phyloP scores from a whole-genome alignment of 2,888 invertebrate species.

The Choristoneura rosaceana region DNA sequence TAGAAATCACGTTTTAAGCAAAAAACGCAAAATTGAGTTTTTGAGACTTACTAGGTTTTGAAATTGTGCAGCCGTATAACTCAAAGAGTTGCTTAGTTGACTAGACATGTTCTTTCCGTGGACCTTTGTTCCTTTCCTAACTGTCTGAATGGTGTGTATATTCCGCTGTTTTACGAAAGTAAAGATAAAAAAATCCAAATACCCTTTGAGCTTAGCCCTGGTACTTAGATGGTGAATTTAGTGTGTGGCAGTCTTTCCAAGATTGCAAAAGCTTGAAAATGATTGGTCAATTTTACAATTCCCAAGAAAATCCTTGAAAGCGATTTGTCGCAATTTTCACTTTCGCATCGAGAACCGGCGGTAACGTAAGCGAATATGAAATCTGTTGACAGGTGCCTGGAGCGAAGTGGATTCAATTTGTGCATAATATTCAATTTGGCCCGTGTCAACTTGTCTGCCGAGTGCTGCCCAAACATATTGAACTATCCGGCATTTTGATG shows the following conservation, averaged over 20 bases:
- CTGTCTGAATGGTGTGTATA: no score
- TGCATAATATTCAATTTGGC: conserved; percentile 76
- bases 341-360: conserved; percentile 44
- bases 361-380: conserved; percentile 46
- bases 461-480: conserved; percentile 60
- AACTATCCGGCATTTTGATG: conserved; percentile 47
- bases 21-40: no score
- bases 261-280: not conserved
- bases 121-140: no score
- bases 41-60: no score
- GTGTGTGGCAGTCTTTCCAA: not conserved
- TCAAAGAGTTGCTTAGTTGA: no score
- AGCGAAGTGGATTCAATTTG: conserved; percentile 65
- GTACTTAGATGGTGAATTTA: no score
- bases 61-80: no score
- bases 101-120: no score
- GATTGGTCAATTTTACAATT: conserved; percentile 1
- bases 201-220: no score
- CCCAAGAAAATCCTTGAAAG: not conserved
- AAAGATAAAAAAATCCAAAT: no score
- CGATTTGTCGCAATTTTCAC: not conserved
- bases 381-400: conserved; percentile 63
- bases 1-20: no score
- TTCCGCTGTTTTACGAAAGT: no score
- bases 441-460: conserved; percentile 62